These are phyloP conservation scores for Tolypeutes matacus DNA, from an alignment of 2,797 vertebrate genomes.

Conservation along the genomic window DNA sequence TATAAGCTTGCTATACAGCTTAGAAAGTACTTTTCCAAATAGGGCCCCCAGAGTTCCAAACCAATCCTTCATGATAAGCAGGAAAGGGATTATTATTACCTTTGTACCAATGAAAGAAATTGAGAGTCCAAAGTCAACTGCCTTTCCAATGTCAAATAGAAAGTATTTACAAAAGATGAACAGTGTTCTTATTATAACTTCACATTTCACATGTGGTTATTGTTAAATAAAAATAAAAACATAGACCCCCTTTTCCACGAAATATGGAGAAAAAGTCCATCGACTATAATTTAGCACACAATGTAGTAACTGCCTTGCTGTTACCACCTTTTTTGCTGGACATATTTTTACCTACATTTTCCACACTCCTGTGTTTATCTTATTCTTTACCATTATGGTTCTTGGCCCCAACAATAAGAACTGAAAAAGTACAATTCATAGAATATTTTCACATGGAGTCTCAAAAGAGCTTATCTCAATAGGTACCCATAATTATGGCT, in stretches of 20 bases:
- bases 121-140: conserved; percentile 4
- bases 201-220: background rate
- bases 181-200: background rate
- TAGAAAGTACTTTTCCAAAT: conserved; percentile 19
- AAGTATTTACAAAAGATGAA: conserved; percentile 11
- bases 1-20: background rate
- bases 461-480: background rate
- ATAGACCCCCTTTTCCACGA: background rate
- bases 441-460: background rate
- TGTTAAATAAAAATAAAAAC: background rate
- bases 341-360: background rate
- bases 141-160: background rate
- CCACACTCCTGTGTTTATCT: background rate
- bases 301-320: background rate
- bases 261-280: background rate
- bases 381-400: background rate
- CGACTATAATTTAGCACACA: conserved; percentile 3
- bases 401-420: background rate
- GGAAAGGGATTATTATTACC: background rate
- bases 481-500: background rate
- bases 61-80: background rate
- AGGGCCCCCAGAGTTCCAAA: background rate
- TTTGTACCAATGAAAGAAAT: background rate
- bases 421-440: background rate
- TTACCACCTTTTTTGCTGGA: conserved; percentile 1